Evolutionary conservation across 2,113 vertebrate genomes (phyloP), one percentile per base, ranked within the genome.

Genomic region (Elanoides forficatus): DNA sequence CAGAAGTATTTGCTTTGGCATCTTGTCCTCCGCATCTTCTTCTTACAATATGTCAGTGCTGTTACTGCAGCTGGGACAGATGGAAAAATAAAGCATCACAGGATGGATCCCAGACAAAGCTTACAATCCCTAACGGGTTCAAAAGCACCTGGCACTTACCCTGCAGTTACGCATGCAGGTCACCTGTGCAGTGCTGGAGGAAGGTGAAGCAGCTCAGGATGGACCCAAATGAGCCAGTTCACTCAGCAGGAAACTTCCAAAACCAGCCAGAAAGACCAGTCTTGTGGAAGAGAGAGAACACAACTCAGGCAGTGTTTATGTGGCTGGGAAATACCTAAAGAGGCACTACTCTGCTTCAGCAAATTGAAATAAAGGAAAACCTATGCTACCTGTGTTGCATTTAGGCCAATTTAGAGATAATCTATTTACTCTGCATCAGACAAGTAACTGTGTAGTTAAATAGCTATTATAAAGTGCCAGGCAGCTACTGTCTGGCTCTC

Each of bases 121-220:
- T 40, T 16, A 18, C 16, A 40, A 5, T 32, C 45, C n/a, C 47
- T 2, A 20, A 4, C 5, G 5, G 47, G 38, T 38, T 45, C 43
- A 14, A 32, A 38, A 42, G 50, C 36, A 21, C 15, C 10, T 4
- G 30, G 59, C 10, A 22, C 62, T 67, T 18, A 5, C 8, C 18
- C 65, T 23, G 53, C 29, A 4, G 18, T 13, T 34, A 2, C 1
- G 5, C 27, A 3, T 0, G 4, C 9, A 4, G 36, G 58, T 36
- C 6, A 9, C 29, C 62, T 8, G n/a, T 22, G 6, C 8, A 0
- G 38, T 11, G 43, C 53, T 18, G 60, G 45, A 13, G 53, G 26
- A 38, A 23, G 59, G 52, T 7, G 26, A 13, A 34, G 7, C 43
- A 30, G n/a, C 53, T 55, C 55, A 18, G 65, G 21, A 17, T 6